Evolutionary conservation across 2,888 invertebrate species (phyloP).

Genomic region (Aleiodes alternator): DNA sequence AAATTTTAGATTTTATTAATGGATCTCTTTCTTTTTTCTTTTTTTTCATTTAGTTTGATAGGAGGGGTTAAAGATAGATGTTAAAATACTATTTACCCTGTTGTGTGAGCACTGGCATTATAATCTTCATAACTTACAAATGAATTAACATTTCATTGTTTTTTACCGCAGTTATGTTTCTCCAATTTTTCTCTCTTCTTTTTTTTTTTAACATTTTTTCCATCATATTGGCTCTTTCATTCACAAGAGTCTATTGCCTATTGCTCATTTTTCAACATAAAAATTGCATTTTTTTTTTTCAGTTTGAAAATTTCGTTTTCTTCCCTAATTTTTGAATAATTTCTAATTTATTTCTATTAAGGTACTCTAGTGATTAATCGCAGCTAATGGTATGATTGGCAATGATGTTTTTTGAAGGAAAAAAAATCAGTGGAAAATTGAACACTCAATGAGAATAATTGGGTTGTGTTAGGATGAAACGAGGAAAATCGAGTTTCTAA

Average conservation of each 20-base stretch:
- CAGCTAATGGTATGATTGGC: conserved; percentile 59
- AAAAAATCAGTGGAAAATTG: conserved; percentile 9
- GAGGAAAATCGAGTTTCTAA: no score
- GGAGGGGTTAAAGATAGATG: conserved; percentile 70
- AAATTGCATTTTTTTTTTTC: conserved; percentile 7
- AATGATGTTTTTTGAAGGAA: conserved; percentile 46
- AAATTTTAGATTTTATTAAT: conserved; percentile 41
- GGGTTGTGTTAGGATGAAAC: no score
- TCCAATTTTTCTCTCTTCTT: neutral
- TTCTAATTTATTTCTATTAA: conserved; percentile 52
- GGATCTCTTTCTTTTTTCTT: conserved; percentile 45
- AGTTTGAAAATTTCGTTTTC: neutral
- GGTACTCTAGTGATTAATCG: conserved; percentile 68
- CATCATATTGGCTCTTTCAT: neutral
- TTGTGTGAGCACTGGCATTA: conserved; percentile 67
- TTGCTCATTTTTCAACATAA: conserved; percentile 9
- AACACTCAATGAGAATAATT: neutral
- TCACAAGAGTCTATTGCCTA: conserved; percentile 13
- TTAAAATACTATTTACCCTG: conserved; percentile 72
- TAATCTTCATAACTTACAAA: conserved; percentile 30
- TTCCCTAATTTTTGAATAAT: conserved; percentile 10
- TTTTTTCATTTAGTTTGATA: conserved; percentile 48
- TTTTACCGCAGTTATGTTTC: conserved; percentile 18
- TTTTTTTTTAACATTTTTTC: conserved; percentile 1
- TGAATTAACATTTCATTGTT: conserved; percentile 23